Percentiles rank a stretch among this genome's conserved stretches.
Conservation (phyloP, 1,140 invertebrate genomes). For the Pectinophora gossypiella region DNA sequence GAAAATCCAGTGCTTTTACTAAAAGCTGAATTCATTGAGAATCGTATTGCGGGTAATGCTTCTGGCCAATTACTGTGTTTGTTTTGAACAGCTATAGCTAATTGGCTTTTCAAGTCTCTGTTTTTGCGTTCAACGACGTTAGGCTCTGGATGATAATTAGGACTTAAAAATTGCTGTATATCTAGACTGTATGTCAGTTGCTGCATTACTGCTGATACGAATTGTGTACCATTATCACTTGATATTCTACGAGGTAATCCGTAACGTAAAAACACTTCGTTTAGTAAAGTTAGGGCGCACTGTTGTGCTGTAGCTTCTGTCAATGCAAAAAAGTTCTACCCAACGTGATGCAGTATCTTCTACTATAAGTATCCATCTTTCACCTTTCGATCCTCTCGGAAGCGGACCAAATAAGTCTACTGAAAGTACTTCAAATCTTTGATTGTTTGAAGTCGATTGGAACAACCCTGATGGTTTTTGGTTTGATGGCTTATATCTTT, state of each 20-base stretch:
- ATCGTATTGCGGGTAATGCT: slow-evolving; percentile 36
- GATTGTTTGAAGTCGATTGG: too few species aligned
- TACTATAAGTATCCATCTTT: too few species aligned
- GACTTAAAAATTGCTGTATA: slow-evolving; percentile 25
- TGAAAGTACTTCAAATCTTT: too few species aligned
- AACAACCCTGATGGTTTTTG: too few species aligned
- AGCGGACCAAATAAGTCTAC: too few species aligned
- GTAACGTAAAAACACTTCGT: background rate
- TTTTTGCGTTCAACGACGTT: slow-evolving; percentile 43
- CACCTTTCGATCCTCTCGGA: too few species aligned
- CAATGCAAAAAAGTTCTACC: too few species aligned
- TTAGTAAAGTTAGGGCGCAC: background rate
- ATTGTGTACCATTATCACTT: background rate
- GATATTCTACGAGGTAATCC: background rate
- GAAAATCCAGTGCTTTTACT: slow-evolving; percentile 40
- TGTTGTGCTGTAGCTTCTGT: too few species aligned
- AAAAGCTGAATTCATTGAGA: slow-evolving; percentile 46
- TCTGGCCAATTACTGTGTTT: slow-evolving; percentile 43
- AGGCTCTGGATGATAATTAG: slow-evolving; percentile 33
- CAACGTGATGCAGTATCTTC: too few species aligned
- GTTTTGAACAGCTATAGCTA: slow-evolving; percentile 28
- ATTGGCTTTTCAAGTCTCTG: slow-evolving; percentile 39
- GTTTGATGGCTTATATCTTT: too few species aligned
- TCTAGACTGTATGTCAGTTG: slow-evolving; percentile 15
- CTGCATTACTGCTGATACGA: slow-evolving; percentile 17